phyloP scores from a whole-genome alignment of 2,113 vertebrate genomes.

The Scomber japonicus region DNA sequence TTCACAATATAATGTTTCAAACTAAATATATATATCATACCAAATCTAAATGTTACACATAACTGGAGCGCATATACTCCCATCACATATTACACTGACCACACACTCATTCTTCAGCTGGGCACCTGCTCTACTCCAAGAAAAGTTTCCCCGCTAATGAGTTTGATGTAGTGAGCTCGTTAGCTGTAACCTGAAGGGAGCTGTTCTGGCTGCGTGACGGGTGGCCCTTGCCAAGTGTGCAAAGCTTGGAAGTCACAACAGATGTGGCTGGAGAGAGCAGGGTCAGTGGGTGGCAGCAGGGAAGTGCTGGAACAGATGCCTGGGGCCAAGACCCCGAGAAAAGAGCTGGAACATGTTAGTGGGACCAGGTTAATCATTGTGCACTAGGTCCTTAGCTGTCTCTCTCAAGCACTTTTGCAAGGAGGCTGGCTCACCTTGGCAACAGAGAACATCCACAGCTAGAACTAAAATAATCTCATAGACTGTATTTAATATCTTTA shows the following conservation, averaged over 20 bases:
- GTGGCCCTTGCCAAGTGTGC: constrained; percentile 79
- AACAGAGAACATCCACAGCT: constrained; percentile 13
- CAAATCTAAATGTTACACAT: background rate
- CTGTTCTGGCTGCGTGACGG: constrained; percentile 81
- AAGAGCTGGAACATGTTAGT: constrained; percentile 68
- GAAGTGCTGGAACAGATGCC: constrained; percentile 76
- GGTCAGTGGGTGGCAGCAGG: constrained; percentile 68
- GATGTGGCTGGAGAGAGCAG: constrained; percentile 72
- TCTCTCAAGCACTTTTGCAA: constrained; percentile 62
- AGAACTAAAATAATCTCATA: constrained; percentile 13
- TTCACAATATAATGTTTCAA: constrained; percentile 18
- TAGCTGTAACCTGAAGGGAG: constrained; percentile 87
- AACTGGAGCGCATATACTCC: background rate
- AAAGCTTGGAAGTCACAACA: constrained; percentile 77
- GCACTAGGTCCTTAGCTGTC: constrained; percentile 62
- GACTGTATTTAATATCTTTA: background rate
- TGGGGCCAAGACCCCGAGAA: constrained; percentile 72
- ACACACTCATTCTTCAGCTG: constrained; percentile 50
- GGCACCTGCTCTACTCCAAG: constrained; percentile 69
- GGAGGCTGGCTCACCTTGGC: constrained; percentile 57
- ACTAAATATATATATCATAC: background rate
- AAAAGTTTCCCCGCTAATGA: constrained; percentile 85
- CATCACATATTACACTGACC: constrained; percentile 41
- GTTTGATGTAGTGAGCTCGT: constrained; percentile 86
- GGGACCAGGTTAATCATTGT: constrained; percentile 81